These are phyloP conservation scores for Cerastoderma edule DNA, from an alignment of 2,888 invertebrate species.

Conservation along the genomic window DNA sequence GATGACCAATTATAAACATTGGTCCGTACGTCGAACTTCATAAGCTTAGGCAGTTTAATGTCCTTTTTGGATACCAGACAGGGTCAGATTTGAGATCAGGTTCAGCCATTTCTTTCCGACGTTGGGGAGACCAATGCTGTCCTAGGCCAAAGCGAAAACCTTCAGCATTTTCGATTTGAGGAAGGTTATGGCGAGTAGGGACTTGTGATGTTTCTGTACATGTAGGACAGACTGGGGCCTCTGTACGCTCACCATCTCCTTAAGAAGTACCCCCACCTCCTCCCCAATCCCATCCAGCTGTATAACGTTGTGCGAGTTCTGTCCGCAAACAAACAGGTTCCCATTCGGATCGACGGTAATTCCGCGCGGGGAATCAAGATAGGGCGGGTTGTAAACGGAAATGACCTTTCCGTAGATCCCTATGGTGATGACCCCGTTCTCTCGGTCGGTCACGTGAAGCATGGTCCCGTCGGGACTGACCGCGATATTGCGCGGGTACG, in stretches of 20 bases:
- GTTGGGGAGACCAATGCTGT: background rate
- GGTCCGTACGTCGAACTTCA: too few relatives aligned
- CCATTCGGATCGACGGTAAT: constrained; percentile 49
- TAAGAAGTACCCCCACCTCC: constrained; percentile 38
- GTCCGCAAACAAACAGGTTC: constrained; percentile 48
- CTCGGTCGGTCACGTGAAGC: constrained; percentile 57
- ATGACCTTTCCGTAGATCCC: constrained; percentile 42
- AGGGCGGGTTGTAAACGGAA: constrained; percentile 25
- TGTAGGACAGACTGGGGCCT: constrained; percentile 49
- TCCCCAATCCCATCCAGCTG: constrained; percentile 51
- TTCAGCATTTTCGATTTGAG: constrained; percentile 53
- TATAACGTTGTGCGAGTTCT: constrained; percentile 54
- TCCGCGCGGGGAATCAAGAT: constrained; percentile 50
- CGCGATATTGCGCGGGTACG: constrained; percentile 50
- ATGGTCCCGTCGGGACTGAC: constrained; percentile 51
- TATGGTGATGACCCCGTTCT: constrained; percentile 50
- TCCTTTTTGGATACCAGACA: too few relatives aligned
- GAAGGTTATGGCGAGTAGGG: constrained; percentile 44
- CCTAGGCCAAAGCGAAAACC: constrained; percentile 46
- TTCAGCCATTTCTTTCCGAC: background rate
- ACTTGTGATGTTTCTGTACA: constrained; percentile 34
- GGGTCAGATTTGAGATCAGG: background rate
- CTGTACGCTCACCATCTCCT: constrained; percentile 35
- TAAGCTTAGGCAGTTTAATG: too few relatives aligned
- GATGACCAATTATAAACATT: too few relatives aligned